These are phyloP conservation scores for Ceratoteleas bidentatus DNA, from an alignment of 1,140 invertebrate species.

Conservation along the genomic window DNA sequence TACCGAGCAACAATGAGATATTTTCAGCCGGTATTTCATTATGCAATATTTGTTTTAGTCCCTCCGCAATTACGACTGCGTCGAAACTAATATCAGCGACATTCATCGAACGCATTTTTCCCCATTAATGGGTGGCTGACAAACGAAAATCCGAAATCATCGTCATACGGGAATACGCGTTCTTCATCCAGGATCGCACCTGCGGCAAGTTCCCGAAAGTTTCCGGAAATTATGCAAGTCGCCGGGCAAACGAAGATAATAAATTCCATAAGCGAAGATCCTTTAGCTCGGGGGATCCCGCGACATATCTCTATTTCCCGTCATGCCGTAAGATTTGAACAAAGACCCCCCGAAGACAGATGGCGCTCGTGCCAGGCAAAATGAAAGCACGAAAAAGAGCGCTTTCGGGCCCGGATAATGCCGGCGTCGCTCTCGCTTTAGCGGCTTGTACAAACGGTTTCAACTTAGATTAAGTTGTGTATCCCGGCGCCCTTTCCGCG, in stretches of 20 bases:
- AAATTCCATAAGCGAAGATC: neutral
- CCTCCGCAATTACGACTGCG: too few species aligned
- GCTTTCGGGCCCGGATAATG: constrained; percentile 6
- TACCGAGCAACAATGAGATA: neutral
- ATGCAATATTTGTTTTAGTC: too few species aligned
- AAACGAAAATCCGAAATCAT: too few species aligned
- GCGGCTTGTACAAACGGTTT: constrained; percentile 53
- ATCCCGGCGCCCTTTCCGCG: constrained; percentile 9
- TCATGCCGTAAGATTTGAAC: neutral
- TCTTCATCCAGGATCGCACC: too few species aligned
- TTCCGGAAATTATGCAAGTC: neutral
- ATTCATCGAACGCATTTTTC: too few species aligned
- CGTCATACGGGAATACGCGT: too few species aligned
- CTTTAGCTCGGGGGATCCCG: neutral
- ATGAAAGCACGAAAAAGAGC: constrained; percentile 5
- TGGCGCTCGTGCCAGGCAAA: constrained; percentile 1
- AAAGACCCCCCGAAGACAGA: constrained; percentile 16
- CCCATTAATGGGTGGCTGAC: too few species aligned
- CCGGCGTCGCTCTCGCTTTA: constrained; percentile 19
- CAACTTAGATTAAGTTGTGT: constrained; percentile 67
- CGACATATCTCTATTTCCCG: constrained; percentile 1
- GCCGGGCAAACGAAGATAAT: neutral
- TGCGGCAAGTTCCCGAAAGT: neutral
- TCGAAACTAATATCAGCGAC: too few species aligned
- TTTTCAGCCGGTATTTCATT: too few species aligned